Percentiles rank a stretch among this genome's conserved stretches.
phyloP scores from a whole-genome alignment of 2,888 invertebrate species.

The Apotomis turbidana region DNA sequence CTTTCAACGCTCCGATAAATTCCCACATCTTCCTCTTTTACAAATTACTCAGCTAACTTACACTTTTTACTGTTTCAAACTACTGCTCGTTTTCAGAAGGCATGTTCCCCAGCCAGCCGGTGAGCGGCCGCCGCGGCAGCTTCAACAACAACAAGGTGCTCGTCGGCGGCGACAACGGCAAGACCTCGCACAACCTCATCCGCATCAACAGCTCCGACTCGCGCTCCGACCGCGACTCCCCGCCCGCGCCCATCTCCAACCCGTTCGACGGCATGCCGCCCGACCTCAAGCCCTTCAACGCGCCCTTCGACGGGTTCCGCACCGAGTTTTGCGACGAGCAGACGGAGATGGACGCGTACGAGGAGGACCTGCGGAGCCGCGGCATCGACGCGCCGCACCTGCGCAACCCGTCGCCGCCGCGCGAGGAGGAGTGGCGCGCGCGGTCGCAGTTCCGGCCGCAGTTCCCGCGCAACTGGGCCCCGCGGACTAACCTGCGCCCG shows the following conservation, averaged over 20 bases:
- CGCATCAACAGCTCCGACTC: slow-evolving; percentile 61
- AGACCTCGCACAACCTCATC: slow-evolving; percentile 53
- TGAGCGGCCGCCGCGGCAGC: slow-evolving; percentile 77
- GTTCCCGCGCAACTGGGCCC: slow-evolving; percentile 74
- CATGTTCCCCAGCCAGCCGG: slow-evolving; percentile 56
- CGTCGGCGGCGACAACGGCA: slow-evolving; percentile 71
- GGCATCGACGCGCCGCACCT: slow-evolving; percentile 51
- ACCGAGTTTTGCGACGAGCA: too few relatives aligned
- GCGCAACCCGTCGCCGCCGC: slow-evolving; percentile 51
- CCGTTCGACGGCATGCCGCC: slow-evolving; percentile 73
- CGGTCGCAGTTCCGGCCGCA: slow-evolving; percentile 58
- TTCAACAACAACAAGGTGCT: slow-evolving; percentile 79
- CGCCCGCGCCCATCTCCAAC: slow-evolving; percentile 63
- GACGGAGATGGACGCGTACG: slow-evolving; percentile 55
- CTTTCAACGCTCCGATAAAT: too few relatives aligned
- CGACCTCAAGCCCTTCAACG: slow-evolving; percentile 55
- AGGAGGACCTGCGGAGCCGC: slow-evolving; percentile 62
- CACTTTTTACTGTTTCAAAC: background rate
- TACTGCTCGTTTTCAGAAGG: slow-evolving; percentile 61
- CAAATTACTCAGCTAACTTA: background rate
- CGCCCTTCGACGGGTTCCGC: slow-evolving; percentile 43
- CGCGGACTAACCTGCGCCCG: slow-evolving; percentile 63
- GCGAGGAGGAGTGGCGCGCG: slow-evolving; percentile 58
- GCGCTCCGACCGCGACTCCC: slow-evolving; percentile 51
- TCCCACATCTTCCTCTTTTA: too few relatives aligned